phyloP scores from a whole-genome alignment of 2,113 vertebrate genomes.

The Cavia aperea region DNA sequence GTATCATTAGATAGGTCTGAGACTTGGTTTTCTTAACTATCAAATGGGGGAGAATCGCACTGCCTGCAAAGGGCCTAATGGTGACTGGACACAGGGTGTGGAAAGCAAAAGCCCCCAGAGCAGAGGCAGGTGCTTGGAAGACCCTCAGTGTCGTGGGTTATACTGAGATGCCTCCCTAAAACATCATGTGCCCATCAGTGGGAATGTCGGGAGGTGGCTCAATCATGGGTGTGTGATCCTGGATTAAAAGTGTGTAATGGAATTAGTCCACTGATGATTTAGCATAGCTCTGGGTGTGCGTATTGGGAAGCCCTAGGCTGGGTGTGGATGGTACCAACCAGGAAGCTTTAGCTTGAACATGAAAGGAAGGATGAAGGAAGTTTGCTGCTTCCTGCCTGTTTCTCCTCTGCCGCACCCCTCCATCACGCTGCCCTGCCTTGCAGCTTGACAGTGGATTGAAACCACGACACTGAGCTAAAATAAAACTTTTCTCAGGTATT shows the following conservation, averaged over 20 bases:
- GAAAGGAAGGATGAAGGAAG: background rate
- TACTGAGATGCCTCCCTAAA: background rate
- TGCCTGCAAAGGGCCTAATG: background rate
- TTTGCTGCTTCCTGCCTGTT: background rate
- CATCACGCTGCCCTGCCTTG: background rate
- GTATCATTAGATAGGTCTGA: background rate
- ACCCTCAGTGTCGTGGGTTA: background rate
- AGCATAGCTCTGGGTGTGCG: background rate
- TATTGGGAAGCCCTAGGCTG: background rate
- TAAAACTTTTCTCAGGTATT: background rate
- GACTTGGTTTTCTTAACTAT: background rate
- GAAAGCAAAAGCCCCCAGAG: background rate
- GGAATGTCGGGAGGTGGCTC: background rate
- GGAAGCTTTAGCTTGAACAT: background rate
- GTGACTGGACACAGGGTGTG: background rate
- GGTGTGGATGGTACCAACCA: background rate
- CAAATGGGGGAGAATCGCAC: background rate
- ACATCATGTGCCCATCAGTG: background rate
- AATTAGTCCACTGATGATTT: background rate
- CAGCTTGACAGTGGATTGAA: background rate
- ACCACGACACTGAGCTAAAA: background rate
- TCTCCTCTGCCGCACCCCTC: background rate
- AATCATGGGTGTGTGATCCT: background rate
- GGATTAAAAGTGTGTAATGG: background rate
- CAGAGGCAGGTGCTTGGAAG: fast-evolving